Evolutionary conservation across 1,140 invertebrate species (phyloP), one percentile per base, ranked within the genome.

Genomic region (Microplitis demolitor): DNA sequence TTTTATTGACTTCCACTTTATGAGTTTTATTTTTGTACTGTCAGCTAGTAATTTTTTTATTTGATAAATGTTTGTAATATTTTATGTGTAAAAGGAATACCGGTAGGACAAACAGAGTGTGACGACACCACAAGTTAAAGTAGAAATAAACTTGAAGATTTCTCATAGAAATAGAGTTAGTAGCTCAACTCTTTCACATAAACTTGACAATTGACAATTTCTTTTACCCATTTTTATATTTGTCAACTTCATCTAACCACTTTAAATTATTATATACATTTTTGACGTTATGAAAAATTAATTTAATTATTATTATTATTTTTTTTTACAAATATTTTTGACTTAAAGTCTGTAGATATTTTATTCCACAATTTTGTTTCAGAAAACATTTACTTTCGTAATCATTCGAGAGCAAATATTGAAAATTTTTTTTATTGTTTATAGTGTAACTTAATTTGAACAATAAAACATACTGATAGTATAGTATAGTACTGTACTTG

Each of bases 161-260:
- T 35, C 31, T 53, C 31, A 51, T 50, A 67, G 39, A 45, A 67
- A 54, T 67, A 16, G 24, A 67, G 66, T 54, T 53, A 54, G 6
- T 16, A 3, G 24, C 24, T 53, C 3, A 8, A 54, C 51, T 45
- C 31, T 54, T 24, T 34, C 51, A 24, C 66, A n/a, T 51, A 67
- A 67, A 53, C 16, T 54, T 34, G 45, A 67, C 66, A 51, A 67
- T 67, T 54, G 45, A 54, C 33, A 31, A n/a, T 67, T 50, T n/a
- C n/a, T 24, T 24, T 54, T 24, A 16, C 39, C 4, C 16, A 5
- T 54, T 16, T 16, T 45, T 67, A 34, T 31, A n/a, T 24, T 50
- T 51, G 0, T 33, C 45, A 54, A 8, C 16, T 33, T 67, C 66
- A 53, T 34, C 16, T 9, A 67, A 16, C 51, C 53, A 45, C 51